These are phyloP conservation scores for Metalampra italica DNA, from an alignment of 2,888 invertebrate genomes.

Conservation along the genomic window DNA sequence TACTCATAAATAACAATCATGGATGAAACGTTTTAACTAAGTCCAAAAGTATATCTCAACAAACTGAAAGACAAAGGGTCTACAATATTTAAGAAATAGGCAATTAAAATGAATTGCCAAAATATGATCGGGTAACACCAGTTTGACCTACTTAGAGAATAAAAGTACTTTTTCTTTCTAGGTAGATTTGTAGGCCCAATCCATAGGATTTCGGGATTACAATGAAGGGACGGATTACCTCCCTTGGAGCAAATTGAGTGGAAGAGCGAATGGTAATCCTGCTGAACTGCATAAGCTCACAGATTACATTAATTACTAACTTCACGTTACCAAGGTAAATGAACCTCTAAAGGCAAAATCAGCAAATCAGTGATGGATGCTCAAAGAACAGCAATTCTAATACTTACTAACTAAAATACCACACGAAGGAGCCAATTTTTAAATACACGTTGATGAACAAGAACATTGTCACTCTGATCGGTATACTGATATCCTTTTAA, in stretches of 20 bases:
- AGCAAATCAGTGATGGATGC: too few species aligned
- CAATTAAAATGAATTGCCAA: neutral
- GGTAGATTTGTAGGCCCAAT: neutral
- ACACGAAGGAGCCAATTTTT: too few species aligned
- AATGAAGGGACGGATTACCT: slow-evolving; percentile 6
- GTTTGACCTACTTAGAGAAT: slow-evolving; percentile 5
- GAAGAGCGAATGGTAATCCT: slow-evolving; percentile 10
- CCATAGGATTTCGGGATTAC: slow-evolving; percentile 9
- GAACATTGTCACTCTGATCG: too few species aligned
- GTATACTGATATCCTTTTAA: too few species aligned
- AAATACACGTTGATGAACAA: too few species aligned
- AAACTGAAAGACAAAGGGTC: too few species aligned
- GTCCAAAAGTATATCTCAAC: too few species aligned
- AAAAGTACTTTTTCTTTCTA: slow-evolving; percentile 2
- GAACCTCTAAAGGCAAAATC: neutral
- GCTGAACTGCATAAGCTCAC: slow-evolving; percentile 3
- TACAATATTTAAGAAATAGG: neutral
- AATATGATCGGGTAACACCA: neutral
- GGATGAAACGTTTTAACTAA: too few species aligned
- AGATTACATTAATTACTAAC: slow-evolving; percentile 9
- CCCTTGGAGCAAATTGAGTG: slow-evolving; percentile 10
- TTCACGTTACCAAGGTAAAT: neutral
- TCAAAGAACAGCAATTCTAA: too few species aligned
- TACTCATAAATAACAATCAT: too few species aligned
- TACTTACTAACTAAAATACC: too few species aligned